phyloP scores from a whole-genome alignment of 2,113 vertebrate genomes.

The Mohoua ochrocephala region DNA sequence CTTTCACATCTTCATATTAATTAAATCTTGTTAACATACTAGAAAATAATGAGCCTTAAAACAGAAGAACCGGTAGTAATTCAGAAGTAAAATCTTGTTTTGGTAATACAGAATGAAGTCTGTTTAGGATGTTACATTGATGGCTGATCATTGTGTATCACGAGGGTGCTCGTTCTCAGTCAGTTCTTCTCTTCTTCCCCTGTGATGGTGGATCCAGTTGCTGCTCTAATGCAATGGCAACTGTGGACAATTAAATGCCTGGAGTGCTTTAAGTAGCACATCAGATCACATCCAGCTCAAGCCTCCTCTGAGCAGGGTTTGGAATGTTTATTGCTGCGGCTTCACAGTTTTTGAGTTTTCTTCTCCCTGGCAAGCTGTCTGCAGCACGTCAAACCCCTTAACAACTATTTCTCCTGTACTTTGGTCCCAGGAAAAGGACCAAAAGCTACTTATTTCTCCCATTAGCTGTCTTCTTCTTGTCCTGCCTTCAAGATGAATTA shows the following conservation, averaged over 20 bases:
- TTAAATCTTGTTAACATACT: neutral
- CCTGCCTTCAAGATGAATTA: neutral
- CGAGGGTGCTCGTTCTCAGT: neutral
- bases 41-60: neutral
- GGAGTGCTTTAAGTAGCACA: neutral
- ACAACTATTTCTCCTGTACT: neutral
- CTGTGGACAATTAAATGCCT: neutral
- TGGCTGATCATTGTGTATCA: neutral
- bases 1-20: neutral
- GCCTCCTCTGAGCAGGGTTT: neutral
- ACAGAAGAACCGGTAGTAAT: neutral
- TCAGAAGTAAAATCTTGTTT: neutral
- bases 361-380: neutral
- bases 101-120: neutral
- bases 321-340: accelerated
- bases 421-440: neutral
- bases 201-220: neutral
- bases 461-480: neutral
- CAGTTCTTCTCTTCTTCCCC: neutral
- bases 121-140: neutral
- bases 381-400: neutral
- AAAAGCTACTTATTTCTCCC: neutral
- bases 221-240: neutral
- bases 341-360: neutral
- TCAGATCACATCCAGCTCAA: neutral